These are phyloP conservation scores for Hydra vulgaris DNA, from an alignment of 30 jellyfish, hydroid and myxozoan genomes.

Conservation along the genomic window DNA sequence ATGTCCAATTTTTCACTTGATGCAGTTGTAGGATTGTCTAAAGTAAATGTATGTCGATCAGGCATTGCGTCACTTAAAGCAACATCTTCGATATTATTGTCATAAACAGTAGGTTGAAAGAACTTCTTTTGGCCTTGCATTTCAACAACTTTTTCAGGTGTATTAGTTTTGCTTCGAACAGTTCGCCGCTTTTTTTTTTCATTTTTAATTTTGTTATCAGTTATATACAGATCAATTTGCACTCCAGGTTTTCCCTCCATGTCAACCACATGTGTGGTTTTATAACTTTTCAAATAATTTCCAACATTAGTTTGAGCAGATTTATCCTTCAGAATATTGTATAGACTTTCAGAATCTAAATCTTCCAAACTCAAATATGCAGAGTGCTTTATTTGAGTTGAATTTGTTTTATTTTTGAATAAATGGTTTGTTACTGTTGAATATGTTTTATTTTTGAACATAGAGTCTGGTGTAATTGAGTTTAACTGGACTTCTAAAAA, in stretches of 20 bases:
- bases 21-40: background rate
- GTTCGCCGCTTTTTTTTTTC: constrained; percentile 2
- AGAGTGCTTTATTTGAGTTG: background rate
- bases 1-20: background rate
- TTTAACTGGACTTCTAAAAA: background rate
- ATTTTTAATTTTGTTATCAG: constrained; percentile 3
- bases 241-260: constrained; percentile 21
- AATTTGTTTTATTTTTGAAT: background rate
- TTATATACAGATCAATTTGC: constrained; percentile 27
- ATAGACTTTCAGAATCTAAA: background rate
- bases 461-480: background rate
- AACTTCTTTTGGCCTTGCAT: constrained; percentile 1
- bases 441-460: background rate
- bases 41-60: constrained; percentile 10
- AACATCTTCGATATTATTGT: constrained; percentile 13
- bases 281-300: background rate
- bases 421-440: no score
- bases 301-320: background rate
- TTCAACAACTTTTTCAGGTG: constrained; percentile 3
- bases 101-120: background rate
- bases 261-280: background rate
- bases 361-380: background rate
- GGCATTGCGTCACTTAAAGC: constrained; percentile 17
- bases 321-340: background rate
- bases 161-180: constrained; percentile 2